Evolutionary conservation across 2,888 invertebrate species (phyloP).

Genomic region (Myopa testacea): DNA sequence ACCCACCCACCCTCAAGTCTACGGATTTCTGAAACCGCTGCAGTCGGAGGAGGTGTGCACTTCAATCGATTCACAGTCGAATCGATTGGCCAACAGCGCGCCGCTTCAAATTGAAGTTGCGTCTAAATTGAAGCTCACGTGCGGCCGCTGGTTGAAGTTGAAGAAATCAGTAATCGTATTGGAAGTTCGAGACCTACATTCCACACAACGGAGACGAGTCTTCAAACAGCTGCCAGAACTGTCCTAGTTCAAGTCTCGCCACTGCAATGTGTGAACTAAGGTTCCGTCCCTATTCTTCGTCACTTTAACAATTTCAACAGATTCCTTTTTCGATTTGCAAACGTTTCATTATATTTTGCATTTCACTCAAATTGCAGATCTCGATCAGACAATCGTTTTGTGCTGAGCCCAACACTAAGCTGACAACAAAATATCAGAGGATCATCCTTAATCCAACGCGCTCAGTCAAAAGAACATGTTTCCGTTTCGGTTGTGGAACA

Average conservation of each 20-base stretch:
- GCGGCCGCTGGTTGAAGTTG: neutral
- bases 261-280: too few species aligned
- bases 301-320: too few species aligned
- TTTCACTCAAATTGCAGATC: slow-evolving; percentile 2
- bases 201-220: neutral
- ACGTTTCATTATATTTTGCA: neutral
- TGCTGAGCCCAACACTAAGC: slow-evolving; percentile 15
- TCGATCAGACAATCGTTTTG: slow-evolving; percentile 10
- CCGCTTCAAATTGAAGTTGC: neutral
- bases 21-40: neutral
- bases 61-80: neutral
- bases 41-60: neutral
- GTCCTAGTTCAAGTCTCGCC: neutral
- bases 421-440: slow-evolving; percentile 31
- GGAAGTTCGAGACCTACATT: too few species aligned
- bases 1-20: slow-evolving; percentile 1
- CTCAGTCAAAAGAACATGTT: slow-evolving; percentile 1
- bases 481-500: neutral
- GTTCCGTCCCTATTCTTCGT: too few species aligned
- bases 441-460: slow-evolving; percentile 36
- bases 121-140: slow-evolving; percentile 4
- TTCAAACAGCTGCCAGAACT: neutral
- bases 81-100: slow-evolving; percentile 9
- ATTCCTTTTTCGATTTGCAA: neutral
- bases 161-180: too few species aligned